Conservation (phyloP, 2,113 vertebrate species). For the Tichodroma muraria region DNA sequence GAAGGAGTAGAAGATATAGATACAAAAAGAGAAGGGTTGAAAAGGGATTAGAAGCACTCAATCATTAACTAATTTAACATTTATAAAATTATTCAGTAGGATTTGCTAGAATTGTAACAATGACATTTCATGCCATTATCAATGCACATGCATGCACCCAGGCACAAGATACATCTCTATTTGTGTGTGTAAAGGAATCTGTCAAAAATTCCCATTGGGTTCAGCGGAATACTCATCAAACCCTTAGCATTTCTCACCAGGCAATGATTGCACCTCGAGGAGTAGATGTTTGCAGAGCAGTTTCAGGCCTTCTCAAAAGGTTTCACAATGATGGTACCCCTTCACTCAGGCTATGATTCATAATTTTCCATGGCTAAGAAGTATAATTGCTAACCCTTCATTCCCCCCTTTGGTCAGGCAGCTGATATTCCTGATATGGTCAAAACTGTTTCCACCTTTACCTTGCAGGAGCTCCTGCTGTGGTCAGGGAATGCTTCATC, state of each 20-base stretch:
- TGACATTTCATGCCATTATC: neutral
- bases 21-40: neutral
- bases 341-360: neutral
- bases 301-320: neutral
- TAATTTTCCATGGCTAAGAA: neutral
- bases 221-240: neutral
- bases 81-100: neutral
- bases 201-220: neutral
- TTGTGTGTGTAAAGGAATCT: no score
- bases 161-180: neutral
- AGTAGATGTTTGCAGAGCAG: neutral
- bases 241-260: neutral
- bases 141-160: neutral
- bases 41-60: neutral
- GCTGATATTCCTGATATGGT: neutral
- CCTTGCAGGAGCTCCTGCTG: neutral
- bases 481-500: neutral
- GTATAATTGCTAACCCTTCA: neutral
- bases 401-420: neutral
- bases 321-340: no score
- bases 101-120: neutral
- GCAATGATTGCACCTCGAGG: rapidly evolving
- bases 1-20: neutral
- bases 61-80: neutral
- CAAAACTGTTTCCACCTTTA: neutral